Evolutionary conservation across 2,113 vertebrate species (phyloP).

Genomic region (Tringa solitaria): DNA sequence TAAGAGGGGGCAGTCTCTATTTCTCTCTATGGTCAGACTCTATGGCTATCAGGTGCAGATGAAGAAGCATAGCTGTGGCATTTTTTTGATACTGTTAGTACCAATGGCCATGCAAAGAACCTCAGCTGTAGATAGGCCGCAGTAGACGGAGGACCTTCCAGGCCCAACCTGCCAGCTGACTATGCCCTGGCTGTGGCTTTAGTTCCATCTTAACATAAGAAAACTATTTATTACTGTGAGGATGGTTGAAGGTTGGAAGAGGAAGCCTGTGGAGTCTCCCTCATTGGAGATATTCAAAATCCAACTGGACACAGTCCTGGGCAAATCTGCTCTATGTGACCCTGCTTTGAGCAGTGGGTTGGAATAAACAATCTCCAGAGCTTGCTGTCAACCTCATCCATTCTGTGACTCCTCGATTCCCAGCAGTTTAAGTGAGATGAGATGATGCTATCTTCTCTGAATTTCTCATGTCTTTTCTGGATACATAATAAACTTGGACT

Average conservation of each 20-base stretch:
- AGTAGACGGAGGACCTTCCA: neutral
- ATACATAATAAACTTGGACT: neutral
- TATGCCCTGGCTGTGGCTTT: neutral
- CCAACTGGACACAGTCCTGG: fast-evolving
- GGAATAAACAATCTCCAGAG: neutral
- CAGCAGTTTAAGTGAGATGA: neutral
- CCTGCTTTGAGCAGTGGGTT: neutral
- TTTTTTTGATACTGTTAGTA: neutral
- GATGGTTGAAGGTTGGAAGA: neutral
- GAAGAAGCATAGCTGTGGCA: neutral
- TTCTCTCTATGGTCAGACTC: neutral
- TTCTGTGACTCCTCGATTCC: fast-evolving
- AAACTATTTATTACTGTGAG: neutral
- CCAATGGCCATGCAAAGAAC: neutral
- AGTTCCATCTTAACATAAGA: neutral
- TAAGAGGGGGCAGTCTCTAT: neutral
- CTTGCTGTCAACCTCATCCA: neutral
- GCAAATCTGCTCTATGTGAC: neutral
- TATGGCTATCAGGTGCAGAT: neutral
- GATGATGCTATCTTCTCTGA: neutral
- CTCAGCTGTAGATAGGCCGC: neutral
- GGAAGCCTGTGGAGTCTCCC: neutral
- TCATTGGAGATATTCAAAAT: neutral
- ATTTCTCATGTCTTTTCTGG: neutral
- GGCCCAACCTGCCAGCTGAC: neutral